Evolutionary conservation across 2,797 vertebrate species (phyloP).

Genomic region (Onychomys leucogaster): DNA sequence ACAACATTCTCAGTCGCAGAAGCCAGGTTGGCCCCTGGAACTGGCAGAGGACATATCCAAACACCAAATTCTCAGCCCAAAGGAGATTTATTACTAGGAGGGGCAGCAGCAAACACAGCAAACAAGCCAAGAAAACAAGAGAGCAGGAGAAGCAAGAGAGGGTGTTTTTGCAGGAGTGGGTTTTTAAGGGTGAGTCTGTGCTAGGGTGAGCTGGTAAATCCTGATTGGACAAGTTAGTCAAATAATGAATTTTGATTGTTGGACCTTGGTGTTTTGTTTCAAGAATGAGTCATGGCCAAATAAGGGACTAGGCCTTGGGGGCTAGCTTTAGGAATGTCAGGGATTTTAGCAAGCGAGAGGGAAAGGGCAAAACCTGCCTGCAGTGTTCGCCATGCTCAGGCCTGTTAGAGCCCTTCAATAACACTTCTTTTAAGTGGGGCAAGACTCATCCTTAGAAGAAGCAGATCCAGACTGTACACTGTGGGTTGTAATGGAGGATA

Average conservation of each 20-base stretch:
- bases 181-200: not conserved
- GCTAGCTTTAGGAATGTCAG: not conserved
- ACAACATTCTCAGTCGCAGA: not conserved
- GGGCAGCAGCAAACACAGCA: too few relatives aligned
- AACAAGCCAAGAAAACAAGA: not conserved
- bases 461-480: conserved; percentile 15
- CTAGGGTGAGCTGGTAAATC: not conserved
- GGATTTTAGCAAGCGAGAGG: not conserved
- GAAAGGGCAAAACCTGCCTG: not conserved
- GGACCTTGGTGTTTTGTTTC: not conserved
- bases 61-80: too few relatives aligned
- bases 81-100: too few relatives aligned
- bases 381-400: not conserved
- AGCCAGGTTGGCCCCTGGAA: too few relatives aligned
- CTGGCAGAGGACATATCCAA: too few relatives aligned
- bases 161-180: not conserved
- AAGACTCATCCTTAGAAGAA: conserved; percentile 45
- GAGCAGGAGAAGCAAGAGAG: not conserved
- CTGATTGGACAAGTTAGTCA: not conserved
- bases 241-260: not conserved
- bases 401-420: not conserved
- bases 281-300: not conserved
- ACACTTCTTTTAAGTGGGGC: conserved; percentile 26
- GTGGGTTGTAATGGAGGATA: conserved; percentile 23
- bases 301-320: not conserved